Base-by-base conservation (phyloP, 2,888 invertebrate genomes). In the Dryomyza anilis region DNA sequence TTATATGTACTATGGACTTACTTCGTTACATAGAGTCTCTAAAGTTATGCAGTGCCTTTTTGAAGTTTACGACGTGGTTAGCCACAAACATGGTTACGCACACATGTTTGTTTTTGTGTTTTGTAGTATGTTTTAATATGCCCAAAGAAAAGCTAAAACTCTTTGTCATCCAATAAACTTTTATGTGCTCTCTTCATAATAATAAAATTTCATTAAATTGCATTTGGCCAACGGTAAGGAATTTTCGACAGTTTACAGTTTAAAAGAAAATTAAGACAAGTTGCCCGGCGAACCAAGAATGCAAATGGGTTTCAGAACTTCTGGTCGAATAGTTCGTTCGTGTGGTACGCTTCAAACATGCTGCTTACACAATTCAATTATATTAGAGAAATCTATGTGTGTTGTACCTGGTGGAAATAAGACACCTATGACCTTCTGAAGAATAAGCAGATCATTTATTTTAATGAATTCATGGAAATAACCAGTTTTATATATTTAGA, bases 141-240 rank as follows among this genome's bases (percentile, higher is more conserved):
- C 43, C 43, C 19, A 19, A 16, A 8, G 7, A 43, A 43, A 43
- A 43, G n/a, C 43, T n/a, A n/a, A n/a, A 71, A 65, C 73, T 72
- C 72, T 72, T 74, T 71, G 61, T 71, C 70, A 71, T 74, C 66
- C 73, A 75, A 79, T 80, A 77, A 78, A 79, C 74, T 77, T 79
- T 79, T 76, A 79, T 77, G 74, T 57, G 59, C 48, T 60, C 33
- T 48, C 33, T 23, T 50, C 59, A 60, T 48, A 60, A 60, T 48
- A 60, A 60, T 60, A 60, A 60, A 60, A 60, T 60, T 60, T 60
- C 59, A 60, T 60, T 60, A 48, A 48, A 46, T 30, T n/a, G 25
- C 59, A 60, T 16, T 21, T 36, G 48, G 27, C 46, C 45, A n/a
- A 21, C 5, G 56, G 5, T 21, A 19, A n/a, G 33, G 59, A 46